A percentile compares a stretch with the other conserved stretches of the same genome.
These are phyloP conservation scores for Protobothrops flavoviridis DNA, from an alignment of 2,113 vertebrate genomes.

Conservation along the genomic window DNA sequence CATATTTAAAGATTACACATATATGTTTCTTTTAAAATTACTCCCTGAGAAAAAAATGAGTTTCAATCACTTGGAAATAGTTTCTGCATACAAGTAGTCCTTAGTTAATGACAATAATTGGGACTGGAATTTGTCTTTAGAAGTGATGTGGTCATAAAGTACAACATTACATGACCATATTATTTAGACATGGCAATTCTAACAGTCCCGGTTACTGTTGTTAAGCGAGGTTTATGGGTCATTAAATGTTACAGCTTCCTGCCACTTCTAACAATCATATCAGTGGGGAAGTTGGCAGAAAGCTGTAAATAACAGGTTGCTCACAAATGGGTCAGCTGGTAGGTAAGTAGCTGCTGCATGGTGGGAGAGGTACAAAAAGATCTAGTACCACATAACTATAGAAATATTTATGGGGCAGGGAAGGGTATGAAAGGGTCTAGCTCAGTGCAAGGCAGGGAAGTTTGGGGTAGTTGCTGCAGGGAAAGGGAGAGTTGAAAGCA, in stretches of 20 bases:
- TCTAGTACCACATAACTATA: no score
- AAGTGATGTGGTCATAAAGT: neutral
- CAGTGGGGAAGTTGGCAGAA: neutral
- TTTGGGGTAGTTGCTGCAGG: neutral
- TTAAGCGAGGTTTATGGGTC: neutral
- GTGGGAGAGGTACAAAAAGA: neutral
- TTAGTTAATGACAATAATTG: neutral
- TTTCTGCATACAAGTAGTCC: neutral
- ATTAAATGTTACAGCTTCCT: neutral
- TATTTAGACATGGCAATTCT: neutral
- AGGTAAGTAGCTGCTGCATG: neutral
- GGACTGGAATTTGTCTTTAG: neutral
- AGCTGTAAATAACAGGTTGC: neutral
- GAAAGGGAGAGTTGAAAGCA: neutral
- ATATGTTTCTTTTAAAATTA: neutral
- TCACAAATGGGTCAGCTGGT: neutral
- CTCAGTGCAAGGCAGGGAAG: neutral
- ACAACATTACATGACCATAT: neutral
- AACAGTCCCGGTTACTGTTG: neutral
- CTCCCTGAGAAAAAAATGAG: neutral
- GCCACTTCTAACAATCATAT: neutral
- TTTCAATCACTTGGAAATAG: neutral
- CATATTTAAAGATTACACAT: neutral
- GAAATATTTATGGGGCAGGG: no score
- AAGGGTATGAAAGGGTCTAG: no score